These are phyloP conservation scores for Porites rus DNA, from an alignment of 92 coral and sea anemone genomes.

Conservation along the genomic window DNA sequence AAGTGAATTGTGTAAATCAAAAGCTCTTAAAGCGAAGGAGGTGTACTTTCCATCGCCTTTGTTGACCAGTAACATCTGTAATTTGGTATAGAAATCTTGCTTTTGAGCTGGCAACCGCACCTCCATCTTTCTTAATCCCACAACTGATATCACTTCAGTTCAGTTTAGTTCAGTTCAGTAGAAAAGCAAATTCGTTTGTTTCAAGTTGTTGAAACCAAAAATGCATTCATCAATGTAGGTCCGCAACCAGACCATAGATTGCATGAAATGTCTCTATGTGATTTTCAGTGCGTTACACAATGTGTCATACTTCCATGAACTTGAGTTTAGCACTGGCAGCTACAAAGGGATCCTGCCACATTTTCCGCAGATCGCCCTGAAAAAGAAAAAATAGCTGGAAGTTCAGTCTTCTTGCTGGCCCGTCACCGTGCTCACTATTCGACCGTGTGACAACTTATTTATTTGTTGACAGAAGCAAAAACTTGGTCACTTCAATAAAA, in stretches of 20 bases:
- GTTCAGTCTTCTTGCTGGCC: background rate
- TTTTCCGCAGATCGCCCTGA: constrained; percentile 95
- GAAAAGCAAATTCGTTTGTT: background rate
- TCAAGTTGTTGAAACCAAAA: background rate
- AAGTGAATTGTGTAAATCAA: too few relatives aligned
- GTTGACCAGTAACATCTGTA: too few relatives aligned
- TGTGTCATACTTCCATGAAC: constrained; percentile 81
- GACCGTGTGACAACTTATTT: too few relatives aligned
- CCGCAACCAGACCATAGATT: background rate
- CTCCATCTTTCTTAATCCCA: too few relatives aligned
- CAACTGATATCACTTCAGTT: too few relatives aligned
- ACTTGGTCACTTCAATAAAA: too few relatives aligned
- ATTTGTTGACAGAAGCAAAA: background rate
- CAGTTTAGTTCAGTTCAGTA: too few relatives aligned
- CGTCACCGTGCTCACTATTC: background rate
- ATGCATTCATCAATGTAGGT: background rate
- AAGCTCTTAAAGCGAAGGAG: too few relatives aligned
- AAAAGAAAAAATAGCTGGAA: background rate
- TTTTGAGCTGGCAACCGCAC: too few relatives aligned
- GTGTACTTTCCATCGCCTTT: too few relatives aligned
- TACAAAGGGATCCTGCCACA: constrained; percentile 99
- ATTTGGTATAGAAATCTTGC: too few relatives aligned
- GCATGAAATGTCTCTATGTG: background rate
- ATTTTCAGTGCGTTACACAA: background rate
- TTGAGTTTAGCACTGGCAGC: constrained; percentile 74